These are phyloP conservation scores for Furnarius figulus DNA, from an alignment of 2,113 vertebrate genomes.

Conservation along the genomic window DNA sequence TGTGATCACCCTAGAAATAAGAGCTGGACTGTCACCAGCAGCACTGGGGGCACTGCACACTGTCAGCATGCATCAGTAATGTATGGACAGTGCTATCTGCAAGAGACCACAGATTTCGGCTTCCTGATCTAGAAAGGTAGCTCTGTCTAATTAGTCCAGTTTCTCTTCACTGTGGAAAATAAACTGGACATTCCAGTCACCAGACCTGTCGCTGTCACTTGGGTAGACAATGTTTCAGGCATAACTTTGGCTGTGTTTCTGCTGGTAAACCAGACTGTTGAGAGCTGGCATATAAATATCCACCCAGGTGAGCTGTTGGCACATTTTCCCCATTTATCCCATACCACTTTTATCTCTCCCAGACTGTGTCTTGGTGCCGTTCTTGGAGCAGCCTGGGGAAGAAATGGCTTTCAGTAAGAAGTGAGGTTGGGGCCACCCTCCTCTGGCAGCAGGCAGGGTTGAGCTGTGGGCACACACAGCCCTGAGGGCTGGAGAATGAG, in stretches of 20 bases:
- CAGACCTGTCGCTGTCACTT: not conserved
- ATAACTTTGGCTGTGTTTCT: not conserved
- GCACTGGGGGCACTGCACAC: not conserved
- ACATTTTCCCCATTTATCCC: not conserved
- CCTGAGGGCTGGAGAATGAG: not conserved
- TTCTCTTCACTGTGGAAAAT: not conserved
- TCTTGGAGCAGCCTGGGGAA: not conserved
- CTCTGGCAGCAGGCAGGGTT: not conserved
- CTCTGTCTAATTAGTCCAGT: not conserved
- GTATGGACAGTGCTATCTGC: not conserved
- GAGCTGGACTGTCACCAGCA: not conserved
- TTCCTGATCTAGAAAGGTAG: not conserved
- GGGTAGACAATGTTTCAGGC: not conserved
- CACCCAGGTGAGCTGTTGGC: not conserved
- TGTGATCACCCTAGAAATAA: not conserved
- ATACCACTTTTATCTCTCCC: not conserved
- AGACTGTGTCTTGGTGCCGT: rapidly evolving
- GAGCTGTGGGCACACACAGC: not conserved
- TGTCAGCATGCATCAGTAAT: not conserved
- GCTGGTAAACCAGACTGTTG: not conserved
- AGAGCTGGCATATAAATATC: not conserved
- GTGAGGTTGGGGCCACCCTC: not conserved
- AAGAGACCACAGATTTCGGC: rapidly evolving
- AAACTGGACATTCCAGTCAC: not conserved
- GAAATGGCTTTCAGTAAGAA: not conserved